These are phyloP conservation scores for Vulpes ferrilata DNA, from an alignment of 2,113 vertebrate genomes.

Conservation along the genomic window DNA sequence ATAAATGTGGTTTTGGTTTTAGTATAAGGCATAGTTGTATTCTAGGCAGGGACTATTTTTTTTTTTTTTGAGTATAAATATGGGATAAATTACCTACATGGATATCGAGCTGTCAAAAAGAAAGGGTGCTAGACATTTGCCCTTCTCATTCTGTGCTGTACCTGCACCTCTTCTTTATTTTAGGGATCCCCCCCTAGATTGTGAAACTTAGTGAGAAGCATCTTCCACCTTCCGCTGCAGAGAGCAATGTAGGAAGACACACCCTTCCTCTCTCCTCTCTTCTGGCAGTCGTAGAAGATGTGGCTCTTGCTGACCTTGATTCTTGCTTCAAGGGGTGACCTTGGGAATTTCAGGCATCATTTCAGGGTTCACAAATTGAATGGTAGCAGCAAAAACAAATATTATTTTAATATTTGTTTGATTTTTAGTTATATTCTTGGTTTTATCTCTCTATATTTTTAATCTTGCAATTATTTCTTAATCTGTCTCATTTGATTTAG, in stretches of 20 bases:
- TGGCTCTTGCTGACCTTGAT: not conserved
- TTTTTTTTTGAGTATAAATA: not conserved
- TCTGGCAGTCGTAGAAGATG: not conserved
- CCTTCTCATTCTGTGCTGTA: not conserved
- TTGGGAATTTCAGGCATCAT: too few relatives aligned
- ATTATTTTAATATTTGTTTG: not conserved
- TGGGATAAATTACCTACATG: not conserved
- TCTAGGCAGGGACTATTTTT: not conserved
- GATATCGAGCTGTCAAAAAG: not conserved
- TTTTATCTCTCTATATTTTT: not conserved
- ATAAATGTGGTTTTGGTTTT: not conserved
- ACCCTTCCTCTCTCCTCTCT: not conserved
- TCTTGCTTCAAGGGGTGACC: not conserved
- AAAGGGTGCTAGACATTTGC: not conserved
- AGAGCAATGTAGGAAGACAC: not conserved
- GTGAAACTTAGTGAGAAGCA: not conserved
- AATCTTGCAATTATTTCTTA: slow-evolving; percentile 6
- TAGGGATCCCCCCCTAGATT: too few relatives aligned
- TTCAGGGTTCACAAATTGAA: not conserved
- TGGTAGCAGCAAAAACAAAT: not conserved
- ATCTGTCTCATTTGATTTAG: not conserved
- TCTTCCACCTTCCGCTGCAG: not conserved
- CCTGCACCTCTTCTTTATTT: not conserved
- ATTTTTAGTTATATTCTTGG: not conserved
- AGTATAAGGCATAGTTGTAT: not conserved